A percentile compares a stretch with the other conserved stretches of the same genome.
These are phyloP conservation scores for Nixonia krombeini DNA, from an alignment of 1,140 invertebrate genomes.

Conservation along the genomic window DNA sequence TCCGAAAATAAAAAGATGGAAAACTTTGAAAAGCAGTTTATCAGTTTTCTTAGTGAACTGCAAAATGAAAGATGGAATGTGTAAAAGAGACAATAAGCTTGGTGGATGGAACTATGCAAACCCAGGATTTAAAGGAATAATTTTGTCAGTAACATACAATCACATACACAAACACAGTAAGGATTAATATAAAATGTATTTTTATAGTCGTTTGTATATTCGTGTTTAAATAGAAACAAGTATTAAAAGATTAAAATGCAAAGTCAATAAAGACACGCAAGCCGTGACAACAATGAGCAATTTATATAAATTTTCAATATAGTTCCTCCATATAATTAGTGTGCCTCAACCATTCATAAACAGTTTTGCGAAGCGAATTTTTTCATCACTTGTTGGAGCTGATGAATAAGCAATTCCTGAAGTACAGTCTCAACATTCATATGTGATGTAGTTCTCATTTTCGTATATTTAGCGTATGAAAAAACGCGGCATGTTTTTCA, in stretches of 20 bases:
- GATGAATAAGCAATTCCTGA: conserved; percentile 6
- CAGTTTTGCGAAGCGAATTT: background rate
- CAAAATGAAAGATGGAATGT: conserved; percentile 3
- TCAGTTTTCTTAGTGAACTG: conserved; percentile 18
- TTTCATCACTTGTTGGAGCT: conserved; percentile 5
- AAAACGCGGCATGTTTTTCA: conserved; percentile 33
- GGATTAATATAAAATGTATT: conserved; percentile 71
- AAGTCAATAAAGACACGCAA: conserved; percentile 54
- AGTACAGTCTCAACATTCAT: background rate
- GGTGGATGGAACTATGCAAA: conserved; percentile 11
- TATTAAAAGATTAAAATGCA: conserved; percentile 47
- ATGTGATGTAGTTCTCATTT: background rate
- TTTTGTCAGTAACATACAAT: conserved; percentile 37
- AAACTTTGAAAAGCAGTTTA: conserved; percentile 37
- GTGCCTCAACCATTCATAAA: conserved; percentile 31
- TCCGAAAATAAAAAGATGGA: conserved; percentile 15
- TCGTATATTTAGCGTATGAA: conserved; percentile 51
- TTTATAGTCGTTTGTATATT: conserved; percentile 52
- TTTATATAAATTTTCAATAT: conserved; percentile 54
- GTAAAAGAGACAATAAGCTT: background rate
- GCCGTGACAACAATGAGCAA: conserved; percentile 61
- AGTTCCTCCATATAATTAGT: conserved; percentile 55
- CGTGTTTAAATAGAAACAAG: conserved; percentile 29
- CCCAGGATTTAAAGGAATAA: conserved; percentile 32
- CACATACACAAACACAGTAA: conserved; percentile 46